Evolutionary conservation across 2,113 vertebrate genomes (phyloP), one percentile per base, ranked within the genome.

Genomic region (Symphodus melops): DNA sequence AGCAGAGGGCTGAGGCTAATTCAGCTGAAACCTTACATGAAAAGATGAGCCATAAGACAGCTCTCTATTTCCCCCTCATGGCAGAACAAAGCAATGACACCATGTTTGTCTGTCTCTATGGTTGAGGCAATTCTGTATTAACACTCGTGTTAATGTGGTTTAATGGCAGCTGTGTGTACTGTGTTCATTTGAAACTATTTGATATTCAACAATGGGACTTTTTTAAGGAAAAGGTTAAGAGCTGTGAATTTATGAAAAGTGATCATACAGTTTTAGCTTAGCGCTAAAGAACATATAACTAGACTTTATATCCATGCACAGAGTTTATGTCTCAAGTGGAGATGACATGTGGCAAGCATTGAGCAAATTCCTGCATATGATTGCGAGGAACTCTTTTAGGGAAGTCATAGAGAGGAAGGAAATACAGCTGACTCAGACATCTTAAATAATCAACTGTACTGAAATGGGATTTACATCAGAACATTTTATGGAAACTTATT

Each of bases 1-100:
- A 54, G 60, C 37, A 20, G 9, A 68, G 51, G 59, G 36, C 48
- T 51, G 28, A 39, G 54, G 68, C 48, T 72, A 42, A 53, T 72
- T 48, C 36, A 70, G 19, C 20, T 72, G 7, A 74, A 83, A 68
- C 68, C 63, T 36, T 64, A 68, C 67, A 68, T n/a, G 3, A 7
- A 16, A 13, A 7, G 33, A 52, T 14, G n/a, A 80, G 48, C 21
- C 23, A 64, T 6, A 41, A 42, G 36, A 65, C 20, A 74, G 74
- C 64, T 61, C 39, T 6, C 65, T 79, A 49, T 60, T 86, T 69
- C 92, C 87, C 61, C 85, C 87, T 79, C 0, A 61, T 91, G 91
- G 89, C 23, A 25, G 39, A 20, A 56, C 9, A 1, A 13, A 60
- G 82, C 36, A 74, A 72, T 21, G 19, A 73, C 78, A 68, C 23